These are phyloP conservation scores for Panagrolaimus sp. DNA, from an alignment of 1,140 invertebrate genomes.

Conservation along the genomic window DNA sequence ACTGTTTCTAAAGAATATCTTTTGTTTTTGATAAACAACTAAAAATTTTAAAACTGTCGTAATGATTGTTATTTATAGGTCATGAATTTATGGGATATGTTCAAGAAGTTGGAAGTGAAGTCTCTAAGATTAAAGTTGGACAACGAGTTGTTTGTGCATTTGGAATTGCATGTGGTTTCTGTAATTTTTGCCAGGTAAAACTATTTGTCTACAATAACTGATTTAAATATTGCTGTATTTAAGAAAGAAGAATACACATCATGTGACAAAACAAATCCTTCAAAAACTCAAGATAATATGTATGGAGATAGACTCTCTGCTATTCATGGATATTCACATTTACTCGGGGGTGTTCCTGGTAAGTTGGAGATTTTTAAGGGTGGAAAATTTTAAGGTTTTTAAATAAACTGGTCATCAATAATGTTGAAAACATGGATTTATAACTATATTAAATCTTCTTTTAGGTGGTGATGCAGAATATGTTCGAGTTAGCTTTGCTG, in stretches of 20 bases:
- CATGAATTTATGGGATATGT: slow-evolving; percentile 37
- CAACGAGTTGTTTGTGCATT: slow-evolving; percentile 30
- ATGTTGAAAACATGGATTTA: no score
- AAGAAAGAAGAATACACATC: slow-evolving; percentile 28
- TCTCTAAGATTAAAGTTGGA: slow-evolving; percentile 28
- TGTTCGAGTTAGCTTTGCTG: slow-evolving; percentile 34
- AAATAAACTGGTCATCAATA: no score
- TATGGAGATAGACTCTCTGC: slow-evolving; percentile 27
- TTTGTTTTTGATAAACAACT: no score
- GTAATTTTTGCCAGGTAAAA: slow-evolving; percentile 31
- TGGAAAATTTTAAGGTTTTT: no score
- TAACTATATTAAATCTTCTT: neutral
- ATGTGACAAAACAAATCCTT: slow-evolving; percentile 36
- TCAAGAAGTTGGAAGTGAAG: slow-evolving; percentile 25
- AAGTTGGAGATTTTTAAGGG: neutral
- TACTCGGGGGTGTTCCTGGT: slow-evolving; percentile 28
- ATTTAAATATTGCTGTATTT: no score
- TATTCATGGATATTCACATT: slow-evolving; percentile 36
- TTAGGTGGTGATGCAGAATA: slow-evolving; percentile 32
- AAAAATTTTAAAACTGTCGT: no score
- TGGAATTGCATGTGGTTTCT: slow-evolving; percentile 28
- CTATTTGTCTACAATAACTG: no score
- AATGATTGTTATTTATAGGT: slow-evolving; percentile 5
- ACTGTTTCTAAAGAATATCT: no score
- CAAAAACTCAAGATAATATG: slow-evolving; percentile 20